Evolutionary conservation across 2,888 invertebrate genomes (phyloP).

Genomic region (Leucania comma): DNA sequence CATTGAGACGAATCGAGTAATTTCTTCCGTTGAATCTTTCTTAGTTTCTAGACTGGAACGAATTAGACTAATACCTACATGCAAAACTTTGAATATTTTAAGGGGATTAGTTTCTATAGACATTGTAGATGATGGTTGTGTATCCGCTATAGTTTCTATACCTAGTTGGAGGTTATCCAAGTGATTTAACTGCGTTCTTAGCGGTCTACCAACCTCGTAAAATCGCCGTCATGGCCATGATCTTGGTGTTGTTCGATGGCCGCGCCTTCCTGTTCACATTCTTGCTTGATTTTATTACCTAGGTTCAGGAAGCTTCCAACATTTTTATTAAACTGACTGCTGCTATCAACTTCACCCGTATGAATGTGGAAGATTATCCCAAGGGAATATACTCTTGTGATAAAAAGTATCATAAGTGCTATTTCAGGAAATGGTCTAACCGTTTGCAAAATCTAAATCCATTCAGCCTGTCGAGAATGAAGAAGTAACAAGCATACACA

Average conservation of each 20-base stretch:
- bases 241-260: slow-evolving; percentile 16
- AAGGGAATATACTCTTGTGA: too few species aligned
- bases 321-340: too few species aligned
- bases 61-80: slow-evolving; percentile 39
- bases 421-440: too few species aligned
- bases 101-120: slow-evolving; percentile 1
- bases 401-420: too few species aligned
- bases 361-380: too few species aligned
- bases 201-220: slow-evolving; percentile 37
- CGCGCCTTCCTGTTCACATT: slow-evolving; percentile 7
- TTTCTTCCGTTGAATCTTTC: slow-evolving; percentile 38
- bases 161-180: slow-evolving; percentile 24
- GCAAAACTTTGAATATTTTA: slow-evolving; percentile 21
- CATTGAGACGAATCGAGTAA: slow-evolving; percentile 52
- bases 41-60: slow-evolving; percentile 52
- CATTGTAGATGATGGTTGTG: neutral
- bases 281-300: neutral
- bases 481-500: too few species aligned
- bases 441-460: too few species aligned
- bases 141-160: slow-evolving; percentile 23
- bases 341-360: too few species aligned
- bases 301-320: too few species aligned
- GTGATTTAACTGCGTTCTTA: slow-evolving; percentile 33
- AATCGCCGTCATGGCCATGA: slow-evolving; percentile 31
- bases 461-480: too few species aligned